phyloP scores from a whole-genome alignment of 2,797 vertebrate genomes.

The Yasuhikotakia modesta region DNA sequence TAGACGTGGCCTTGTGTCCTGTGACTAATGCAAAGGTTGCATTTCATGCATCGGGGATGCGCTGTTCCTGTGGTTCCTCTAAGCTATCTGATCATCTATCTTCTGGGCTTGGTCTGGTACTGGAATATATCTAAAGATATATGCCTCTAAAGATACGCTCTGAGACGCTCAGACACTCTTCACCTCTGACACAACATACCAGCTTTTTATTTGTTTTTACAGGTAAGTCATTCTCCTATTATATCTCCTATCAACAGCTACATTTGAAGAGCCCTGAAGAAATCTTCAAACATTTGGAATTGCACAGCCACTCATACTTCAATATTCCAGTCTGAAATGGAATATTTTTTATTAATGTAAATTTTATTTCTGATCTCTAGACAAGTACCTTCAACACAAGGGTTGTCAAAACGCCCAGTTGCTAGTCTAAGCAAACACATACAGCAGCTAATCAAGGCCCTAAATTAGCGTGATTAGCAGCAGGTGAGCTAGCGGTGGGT shows the following conservation, averaged over 20 bases:
- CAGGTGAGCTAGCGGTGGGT: background rate
- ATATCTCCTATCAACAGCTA: background rate
- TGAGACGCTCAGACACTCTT: slow-evolving; percentile 4
- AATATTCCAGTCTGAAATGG: background rate
- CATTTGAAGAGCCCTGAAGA: background rate
- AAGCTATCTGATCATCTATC: background rate
- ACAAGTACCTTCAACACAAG: background rate
- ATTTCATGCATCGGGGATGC: background rate
- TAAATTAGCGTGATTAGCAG: slow-evolving; percentile 6
- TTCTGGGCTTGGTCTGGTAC: background rate
- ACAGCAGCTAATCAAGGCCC: slow-evolving; percentile 25
- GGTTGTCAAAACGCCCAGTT: background rate
- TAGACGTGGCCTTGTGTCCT: background rate
- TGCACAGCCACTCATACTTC: background rate
- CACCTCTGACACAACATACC: background rate
- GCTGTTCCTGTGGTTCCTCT: background rate
- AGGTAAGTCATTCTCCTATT: background rate
- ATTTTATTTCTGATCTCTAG: background rate
- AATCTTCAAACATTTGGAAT: background rate
- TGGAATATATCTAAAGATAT: no score
- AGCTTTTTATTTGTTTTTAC: background rate
- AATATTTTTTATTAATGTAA: background rate
- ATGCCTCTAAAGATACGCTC: background rate
- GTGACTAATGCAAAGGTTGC: background rate
- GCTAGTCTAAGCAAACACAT: background rate